Evolutionary conservation across 2,888 invertebrate species (phyloP).

Genomic region (Drosophila infuscata): DNA sequence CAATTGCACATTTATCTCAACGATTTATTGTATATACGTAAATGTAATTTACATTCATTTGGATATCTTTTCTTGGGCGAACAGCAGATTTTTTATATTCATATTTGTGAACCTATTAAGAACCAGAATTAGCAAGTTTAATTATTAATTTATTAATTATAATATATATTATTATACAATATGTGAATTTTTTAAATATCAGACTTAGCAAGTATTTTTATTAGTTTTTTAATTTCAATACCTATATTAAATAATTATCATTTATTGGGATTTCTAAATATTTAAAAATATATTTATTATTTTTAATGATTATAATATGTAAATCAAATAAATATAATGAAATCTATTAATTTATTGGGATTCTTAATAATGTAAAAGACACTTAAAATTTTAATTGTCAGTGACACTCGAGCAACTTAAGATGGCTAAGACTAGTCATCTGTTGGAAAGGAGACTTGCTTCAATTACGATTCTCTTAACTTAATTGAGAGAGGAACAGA

Average conservation of each 20-base stretch:
- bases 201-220: neutral
- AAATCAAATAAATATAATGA: neutral
- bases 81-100: neutral
- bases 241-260: neutral
- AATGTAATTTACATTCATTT: neutral
- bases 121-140: neutral
- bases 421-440: neutral
- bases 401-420: neutral
- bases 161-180: neutral
- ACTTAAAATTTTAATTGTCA: neutral
- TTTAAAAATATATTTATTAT: neutral
- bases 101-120: neutral
- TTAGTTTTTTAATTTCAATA: neutral
- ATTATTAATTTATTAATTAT: neutral
- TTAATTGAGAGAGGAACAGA: neutral
- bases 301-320: neutral
- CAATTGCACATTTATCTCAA: neutral
- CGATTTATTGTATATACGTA: neutral
- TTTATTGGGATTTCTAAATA: neutral
- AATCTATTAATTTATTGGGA: neutral
- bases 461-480: neutral
- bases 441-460: slow-evolving; percentile 2
- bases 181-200: too few relatives aligned
- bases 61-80: neutral
- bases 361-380: neutral